Conservation (phyloP, 2,113 vertebrate genomes). For the Rhinoderma darwinii region DNA sequence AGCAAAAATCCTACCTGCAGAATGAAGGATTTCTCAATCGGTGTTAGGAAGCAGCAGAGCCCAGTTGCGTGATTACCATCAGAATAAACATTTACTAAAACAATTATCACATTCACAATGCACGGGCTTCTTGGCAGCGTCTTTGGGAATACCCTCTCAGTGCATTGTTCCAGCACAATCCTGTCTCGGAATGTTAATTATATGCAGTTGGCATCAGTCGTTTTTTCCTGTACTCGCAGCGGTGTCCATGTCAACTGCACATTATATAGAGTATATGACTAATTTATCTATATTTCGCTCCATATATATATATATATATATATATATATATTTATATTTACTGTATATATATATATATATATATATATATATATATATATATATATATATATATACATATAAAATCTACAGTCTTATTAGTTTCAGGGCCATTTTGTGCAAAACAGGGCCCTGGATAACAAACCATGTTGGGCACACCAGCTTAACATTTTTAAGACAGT, state of each 20-base stretch:
- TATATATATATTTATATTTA: no score
- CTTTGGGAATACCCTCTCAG: neutral
- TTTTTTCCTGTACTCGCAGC: neutral
- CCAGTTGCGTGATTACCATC: conserved; percentile 6
- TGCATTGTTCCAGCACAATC: conserved; percentile 37
- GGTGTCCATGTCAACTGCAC: neutral
- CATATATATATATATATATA: no score
- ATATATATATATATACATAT: no score
- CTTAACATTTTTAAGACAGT: neutral
- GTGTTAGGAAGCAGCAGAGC: neutral
- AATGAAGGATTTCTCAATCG: neutral
- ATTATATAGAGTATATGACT: neutral
- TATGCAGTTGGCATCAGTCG: neutral
- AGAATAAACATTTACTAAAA: conserved; percentile 21
- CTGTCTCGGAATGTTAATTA: conserved; percentile 46
- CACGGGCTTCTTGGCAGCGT: conserved; percentile 4
- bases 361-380: no score
- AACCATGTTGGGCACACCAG: no score
- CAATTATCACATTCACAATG: conserved; percentile 37
- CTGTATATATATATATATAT: no score
- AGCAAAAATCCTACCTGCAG: neutral
- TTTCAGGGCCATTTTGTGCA: neutral
- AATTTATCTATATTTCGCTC: neutral
- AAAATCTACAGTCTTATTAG: neutral
- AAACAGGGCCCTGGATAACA: neutral